Base-by-base conservation (phyloP, 2,888 invertebrate species). In the Zaprionus obscuricornis region DNA sequence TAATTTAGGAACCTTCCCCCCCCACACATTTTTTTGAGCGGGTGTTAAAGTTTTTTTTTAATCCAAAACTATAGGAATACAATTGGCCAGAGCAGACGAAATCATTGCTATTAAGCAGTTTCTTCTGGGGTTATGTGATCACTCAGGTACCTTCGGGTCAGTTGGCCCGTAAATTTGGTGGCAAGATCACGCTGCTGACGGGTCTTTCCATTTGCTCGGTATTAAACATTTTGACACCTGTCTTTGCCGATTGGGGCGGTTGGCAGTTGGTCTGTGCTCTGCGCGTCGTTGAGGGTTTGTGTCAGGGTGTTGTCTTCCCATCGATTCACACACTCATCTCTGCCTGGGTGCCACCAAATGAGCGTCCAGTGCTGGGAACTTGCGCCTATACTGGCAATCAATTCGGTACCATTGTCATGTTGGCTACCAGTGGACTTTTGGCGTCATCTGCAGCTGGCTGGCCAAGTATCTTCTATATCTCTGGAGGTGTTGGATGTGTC, bases 391-490 rank as follows among this genome's bases (percentile, higher is more conserved):
- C 93, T 40, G 96, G 96, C 39, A 93, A 93, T 6, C 95, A 95
- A 86, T 92, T 96, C 7, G 97, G 97, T 4, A 95, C 95, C 6
- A 94, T 96, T 0, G 86, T 96, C 0, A 93, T 95, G 75, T 89
- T 96, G 83, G 92, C 94, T 14, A 72, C 93, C 14, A 93, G 95
- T n/a, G 96, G 96, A 0, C 90, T 93, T 2, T 91, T 97, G 33
- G 91, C 95, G 0, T 93, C 93, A 0, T 93, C 94, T 0, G 73
- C 90, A 0, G 91, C 93, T 78, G 96, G 96, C 0, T 96, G 96
- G 96, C 94, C 94, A 0, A 92, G 94, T 4, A 93, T 94, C 54
- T 96, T 96, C 89, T 96, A 96, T 85, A 88, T 93, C 1, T 94
- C 94, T 74, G 96, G 95, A 0, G 91, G 91, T 3, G 86, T 93